A percentile compares a stretch with the other conserved stretches of the same genome.
Evolutionary conservation across 2,797 vertebrate genomes (phyloP).

Genomic region (Myiotriccus ornatus): DNA sequence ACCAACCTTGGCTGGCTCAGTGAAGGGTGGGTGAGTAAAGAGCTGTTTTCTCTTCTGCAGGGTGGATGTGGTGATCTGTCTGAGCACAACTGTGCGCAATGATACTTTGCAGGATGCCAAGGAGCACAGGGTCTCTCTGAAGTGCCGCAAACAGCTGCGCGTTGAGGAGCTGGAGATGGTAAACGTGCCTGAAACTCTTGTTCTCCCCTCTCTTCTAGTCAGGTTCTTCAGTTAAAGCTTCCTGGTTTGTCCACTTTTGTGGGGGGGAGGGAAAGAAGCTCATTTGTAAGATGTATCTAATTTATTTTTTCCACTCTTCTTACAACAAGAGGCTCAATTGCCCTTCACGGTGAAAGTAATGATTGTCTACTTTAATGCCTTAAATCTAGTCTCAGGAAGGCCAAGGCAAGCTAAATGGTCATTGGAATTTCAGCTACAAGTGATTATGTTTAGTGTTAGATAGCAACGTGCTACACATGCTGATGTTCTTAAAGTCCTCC

Average conservation of each 20-base stretch:
- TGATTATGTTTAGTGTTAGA: background rate
- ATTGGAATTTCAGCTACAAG: conserved; percentile 16
- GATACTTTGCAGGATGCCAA: conserved; percentile 93
- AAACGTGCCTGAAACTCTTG: conserved; percentile 15
- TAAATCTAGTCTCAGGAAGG: background rate
- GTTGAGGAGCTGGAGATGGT: conserved; percentile 99
- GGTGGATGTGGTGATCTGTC: conserved; percentile 95
- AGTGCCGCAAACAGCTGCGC: conserved; percentile 94
- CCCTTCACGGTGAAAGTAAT: background rate
- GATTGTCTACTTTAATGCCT: background rate
- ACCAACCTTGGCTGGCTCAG: background rate
- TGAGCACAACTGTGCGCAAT: conserved; percentile 94
- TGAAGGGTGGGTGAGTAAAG: background rate
- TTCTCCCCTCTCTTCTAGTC: background rate
- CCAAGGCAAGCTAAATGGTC: background rate
- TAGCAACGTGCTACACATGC: background rate
- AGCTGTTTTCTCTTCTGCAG: conserved; percentile 71
- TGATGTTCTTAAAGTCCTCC: background rate
- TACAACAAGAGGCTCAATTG: background rate
- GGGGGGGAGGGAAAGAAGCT: background rate
- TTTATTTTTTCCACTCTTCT: background rate
- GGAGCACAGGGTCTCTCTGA: conserved; percentile 92
- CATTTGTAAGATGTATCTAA: background rate
- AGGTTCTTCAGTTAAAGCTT: background rate
- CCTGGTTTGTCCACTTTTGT: background rate